phyloP scores from a whole-genome alignment of 2,888 invertebrate genomes.

The Nomada ruficornis region DNA sequence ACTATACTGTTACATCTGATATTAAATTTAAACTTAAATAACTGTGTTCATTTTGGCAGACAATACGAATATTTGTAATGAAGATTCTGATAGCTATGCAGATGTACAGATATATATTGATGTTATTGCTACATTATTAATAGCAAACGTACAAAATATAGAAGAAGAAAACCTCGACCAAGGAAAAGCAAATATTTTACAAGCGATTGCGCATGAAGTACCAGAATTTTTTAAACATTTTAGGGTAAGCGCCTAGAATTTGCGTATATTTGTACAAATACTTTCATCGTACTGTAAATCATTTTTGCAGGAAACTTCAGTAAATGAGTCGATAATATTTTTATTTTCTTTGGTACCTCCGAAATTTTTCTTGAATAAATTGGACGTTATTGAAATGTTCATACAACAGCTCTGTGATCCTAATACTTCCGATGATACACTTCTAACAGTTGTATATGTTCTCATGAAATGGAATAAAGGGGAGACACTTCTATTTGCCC shows the following conservation, averaged over 20 bases:
- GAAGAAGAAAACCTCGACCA: constrained; percentile 12
- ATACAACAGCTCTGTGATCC: constrained; percentile 45
- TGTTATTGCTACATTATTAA: constrained; percentile 59
- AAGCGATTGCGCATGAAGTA: constrained; percentile 17
- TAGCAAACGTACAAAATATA: constrained; percentile 33
- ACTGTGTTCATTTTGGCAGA: constrained; percentile 7
- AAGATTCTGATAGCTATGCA: constrained; percentile 25
- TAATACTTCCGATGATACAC: constrained; percentile 40
- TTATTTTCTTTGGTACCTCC: constrained; percentile 66
- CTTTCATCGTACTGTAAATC: neutral
- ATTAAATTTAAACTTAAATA: neutral
- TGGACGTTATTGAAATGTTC: constrained; percentile 36
- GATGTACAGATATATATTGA: constrained; percentile 57
- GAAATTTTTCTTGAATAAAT: constrained; percentile 29
- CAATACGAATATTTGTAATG: neutral
- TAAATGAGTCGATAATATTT: constrained; percentile 62
- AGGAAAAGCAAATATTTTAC: constrained; percentile 18
- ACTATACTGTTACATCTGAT: neutral
- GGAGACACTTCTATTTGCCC: constrained; percentile 44
- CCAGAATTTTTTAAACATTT: constrained; percentile 42
- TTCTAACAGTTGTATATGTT: constrained; percentile 59
- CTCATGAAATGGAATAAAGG: constrained; percentile 68
- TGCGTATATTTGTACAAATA: neutral
- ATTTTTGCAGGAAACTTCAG: constrained; percentile 55
- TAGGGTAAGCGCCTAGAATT: constrained; percentile 10